phyloP scores from a whole-genome alignment of 2,888 invertebrate genomes.

The Rhagonycha fulva region DNA sequence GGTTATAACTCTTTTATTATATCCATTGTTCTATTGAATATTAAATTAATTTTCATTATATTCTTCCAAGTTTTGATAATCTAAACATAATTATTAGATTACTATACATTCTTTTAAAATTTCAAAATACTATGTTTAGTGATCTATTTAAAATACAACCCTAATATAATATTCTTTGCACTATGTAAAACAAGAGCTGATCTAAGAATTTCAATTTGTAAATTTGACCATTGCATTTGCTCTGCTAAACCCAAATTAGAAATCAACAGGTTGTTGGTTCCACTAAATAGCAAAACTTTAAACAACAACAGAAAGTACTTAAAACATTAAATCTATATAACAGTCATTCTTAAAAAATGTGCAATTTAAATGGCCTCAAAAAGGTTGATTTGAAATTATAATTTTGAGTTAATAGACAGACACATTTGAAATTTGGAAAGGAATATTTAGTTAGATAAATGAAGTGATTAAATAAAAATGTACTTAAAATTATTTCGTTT shows the following conservation, averaged over 20 bases:
- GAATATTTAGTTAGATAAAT: not conserved
- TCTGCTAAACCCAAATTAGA: not conserved
- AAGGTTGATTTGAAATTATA: no score
- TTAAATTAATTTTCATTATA: not conserved
- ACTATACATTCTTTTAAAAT: no score
- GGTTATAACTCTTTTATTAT: not conserved
- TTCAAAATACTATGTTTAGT: not conserved
- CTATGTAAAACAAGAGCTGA: not conserved
- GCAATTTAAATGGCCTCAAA: no score
- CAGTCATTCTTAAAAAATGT: no score
- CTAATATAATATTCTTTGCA: not conserved
- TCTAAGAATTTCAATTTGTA: not conserved
- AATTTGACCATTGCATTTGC: not conserved
- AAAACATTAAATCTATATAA: not conserved
- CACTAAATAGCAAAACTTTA: not conserved
- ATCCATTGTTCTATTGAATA: not conserved
- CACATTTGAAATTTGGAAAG: not conserved
- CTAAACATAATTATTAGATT: not conserved
- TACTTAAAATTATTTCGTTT: not conserved
- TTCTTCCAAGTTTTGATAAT: not conserved
- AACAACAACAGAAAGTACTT: not conserved
- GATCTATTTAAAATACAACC: not conserved
- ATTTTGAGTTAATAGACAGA: not conserved
- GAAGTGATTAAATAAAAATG: not conserved
- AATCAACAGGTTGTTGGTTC: not conserved